Percentiles rank a stretch among this genome's conserved stretches.
Conservation (phyloP, 2,797 vertebrate genomes). For the Eulemur coronatus region DNA sequence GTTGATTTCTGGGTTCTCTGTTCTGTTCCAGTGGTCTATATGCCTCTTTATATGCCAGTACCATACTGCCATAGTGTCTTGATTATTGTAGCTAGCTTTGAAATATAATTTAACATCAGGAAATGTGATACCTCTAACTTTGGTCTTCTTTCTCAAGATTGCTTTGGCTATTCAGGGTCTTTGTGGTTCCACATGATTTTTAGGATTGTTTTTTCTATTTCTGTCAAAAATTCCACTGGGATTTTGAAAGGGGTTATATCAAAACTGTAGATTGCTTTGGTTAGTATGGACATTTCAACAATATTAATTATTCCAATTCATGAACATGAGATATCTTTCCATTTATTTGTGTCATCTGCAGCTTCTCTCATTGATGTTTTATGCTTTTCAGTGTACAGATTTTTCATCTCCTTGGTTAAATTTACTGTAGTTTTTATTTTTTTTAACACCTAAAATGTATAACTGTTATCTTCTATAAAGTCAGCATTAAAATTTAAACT, state of each 20-base stretch:
- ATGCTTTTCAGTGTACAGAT: neutral
- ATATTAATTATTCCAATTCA: neutral
- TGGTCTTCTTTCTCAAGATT: neutral
- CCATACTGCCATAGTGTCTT: neutral
- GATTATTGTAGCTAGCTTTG: neutral
- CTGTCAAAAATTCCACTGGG: neutral
- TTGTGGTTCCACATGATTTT: neutral
- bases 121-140: neutral
- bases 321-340: neutral
- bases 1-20: neutral
- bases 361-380: neutral
- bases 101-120: neutral
- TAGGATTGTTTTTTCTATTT: neutral
- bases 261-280: neutral
- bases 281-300: neutral
- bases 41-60: neutral
- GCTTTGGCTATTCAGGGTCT: neutral
- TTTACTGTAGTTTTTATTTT: neutral
- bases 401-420: neutral
- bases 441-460: neutral
- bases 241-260: neutral
- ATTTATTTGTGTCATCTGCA: neutral
- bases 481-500: slow-evolving; percentile 30
- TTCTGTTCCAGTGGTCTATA: neutral
- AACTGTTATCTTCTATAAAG: neutral